phyloP scores from a whole-genome alignment of 2,797 vertebrate genomes.

The Crypturellus tataupa region DNA sequence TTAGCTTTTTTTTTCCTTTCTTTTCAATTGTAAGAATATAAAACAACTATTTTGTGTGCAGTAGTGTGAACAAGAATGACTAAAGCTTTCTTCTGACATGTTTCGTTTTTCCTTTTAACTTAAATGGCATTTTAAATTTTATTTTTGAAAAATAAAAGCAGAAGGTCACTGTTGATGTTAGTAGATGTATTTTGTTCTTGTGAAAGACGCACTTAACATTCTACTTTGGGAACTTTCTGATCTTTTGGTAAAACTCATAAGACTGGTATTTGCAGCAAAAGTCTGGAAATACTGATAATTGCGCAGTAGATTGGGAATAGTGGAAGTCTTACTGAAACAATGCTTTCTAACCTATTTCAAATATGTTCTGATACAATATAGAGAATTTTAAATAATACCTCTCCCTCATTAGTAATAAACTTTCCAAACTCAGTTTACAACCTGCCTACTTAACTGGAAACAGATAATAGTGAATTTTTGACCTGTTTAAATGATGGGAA shows the following conservation, averaged over 20 bases:
- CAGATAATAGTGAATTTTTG: not conserved
- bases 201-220: not conserved
- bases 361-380: not conserved
- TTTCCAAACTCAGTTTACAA: not conserved
- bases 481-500: not conserved
- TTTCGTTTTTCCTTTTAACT: not conserved
- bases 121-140: not conserved
- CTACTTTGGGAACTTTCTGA: not conserved
- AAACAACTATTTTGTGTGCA: not conserved
- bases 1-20: not conserved
- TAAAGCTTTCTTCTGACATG: not conserved
- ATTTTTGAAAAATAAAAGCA: not conserved
- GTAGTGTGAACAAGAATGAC: not conserved
- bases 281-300: not conserved
- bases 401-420: not conserved
- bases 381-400: not conserved
- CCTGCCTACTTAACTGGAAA: not conserved
- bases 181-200: not conserved
- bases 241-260: not conserved
- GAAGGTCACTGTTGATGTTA: not conserved
- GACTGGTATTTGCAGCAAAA: not conserved
- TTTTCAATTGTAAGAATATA: not conserved
- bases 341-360: not conserved
- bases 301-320: not conserved
- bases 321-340: not conserved